phyloP scores from a whole-genome alignment of 35 echinoderm and acorn worm species.

The Ophiothrix spiculata region DNA sequence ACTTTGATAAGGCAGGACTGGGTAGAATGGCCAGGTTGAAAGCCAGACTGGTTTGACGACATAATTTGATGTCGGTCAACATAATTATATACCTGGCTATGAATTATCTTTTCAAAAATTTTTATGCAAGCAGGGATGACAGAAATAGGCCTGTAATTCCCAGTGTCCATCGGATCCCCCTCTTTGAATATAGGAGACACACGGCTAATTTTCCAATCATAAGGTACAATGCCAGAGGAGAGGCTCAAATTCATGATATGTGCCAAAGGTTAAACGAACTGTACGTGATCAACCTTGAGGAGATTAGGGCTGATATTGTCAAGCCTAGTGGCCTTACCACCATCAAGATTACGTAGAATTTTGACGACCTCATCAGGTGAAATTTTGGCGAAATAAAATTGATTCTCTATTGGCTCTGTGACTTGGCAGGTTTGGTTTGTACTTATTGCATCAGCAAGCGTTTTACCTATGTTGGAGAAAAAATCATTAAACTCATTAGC shows the following conservation, averaged over 20 bases:
- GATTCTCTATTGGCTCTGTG: not conserved
- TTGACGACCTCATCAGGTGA: not conserved
- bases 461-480: not conserved
- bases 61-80: not conserved
- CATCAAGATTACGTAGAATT: slow-evolving; percentile 21
- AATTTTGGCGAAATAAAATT: slow-evolving; percentile 10
- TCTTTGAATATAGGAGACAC: slow-evolving; percentile 22
- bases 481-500: not conserved
- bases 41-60: slow-evolving; percentile 29
- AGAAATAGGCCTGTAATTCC: slow-evolving; percentile 20
- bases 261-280: not conserved
- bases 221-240: slow-evolving; percentile 10
- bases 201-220: slow-evolving; percentile 4
- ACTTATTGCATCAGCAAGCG: not conserved
- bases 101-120: slow-evolving; percentile 19
- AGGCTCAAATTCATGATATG: slow-evolving; percentile 29
- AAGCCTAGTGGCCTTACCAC: slow-evolving; percentile 16
- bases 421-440: not conserved
- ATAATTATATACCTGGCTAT: slow-evolving; percentile 9
- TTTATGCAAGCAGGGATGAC: slow-evolving; percentile 9
- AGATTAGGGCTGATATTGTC: slow-evolving; percentile 4
- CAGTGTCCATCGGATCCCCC: not conserved
- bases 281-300: not conserved
- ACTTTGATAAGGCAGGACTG: slow-evolving; percentile 28
- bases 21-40: slow-evolving; percentile 22